These are phyloP conservation scores for Platycnemis pennipes DNA, from an alignment of 2,888 invertebrate genomes.

Conservation along the genomic window DNA sequence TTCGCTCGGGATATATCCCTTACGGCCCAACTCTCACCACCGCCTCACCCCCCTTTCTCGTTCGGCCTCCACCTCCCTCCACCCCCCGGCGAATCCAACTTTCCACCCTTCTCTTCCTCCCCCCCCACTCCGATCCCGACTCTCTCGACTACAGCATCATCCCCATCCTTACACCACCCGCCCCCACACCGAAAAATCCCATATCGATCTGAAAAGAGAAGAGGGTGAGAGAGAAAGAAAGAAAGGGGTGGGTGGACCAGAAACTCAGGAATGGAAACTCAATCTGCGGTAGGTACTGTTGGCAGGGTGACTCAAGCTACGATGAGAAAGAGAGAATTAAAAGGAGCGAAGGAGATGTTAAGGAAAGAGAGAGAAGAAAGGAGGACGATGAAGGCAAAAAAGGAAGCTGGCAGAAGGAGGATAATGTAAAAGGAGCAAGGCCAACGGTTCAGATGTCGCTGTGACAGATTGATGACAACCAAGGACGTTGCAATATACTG, in stretches of 20 bases:
- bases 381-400: not conserved
- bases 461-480: too few relatives aligned
- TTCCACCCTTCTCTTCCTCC: not conserved
- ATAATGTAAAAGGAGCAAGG: not conserved
- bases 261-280: not conserved
- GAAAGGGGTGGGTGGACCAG: not conserved
- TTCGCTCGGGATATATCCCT: not conserved
- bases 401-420: not conserved
- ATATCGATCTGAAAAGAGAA: conserved; percentile 1
- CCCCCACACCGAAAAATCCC: not conserved
- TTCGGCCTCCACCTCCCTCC: too few relatives aligned
- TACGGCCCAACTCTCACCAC: too few relatives aligned
- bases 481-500: too few relatives aligned
- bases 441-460: too few relatives aligned
- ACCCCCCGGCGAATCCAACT: not conserved
- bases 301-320: not conserved
- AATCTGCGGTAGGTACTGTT: conserved; percentile 1
- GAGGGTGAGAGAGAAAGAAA: not conserved
- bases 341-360: not conserved
- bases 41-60: not conserved
- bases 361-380: not conserved
- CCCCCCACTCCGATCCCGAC: not conserved
- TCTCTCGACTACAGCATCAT: not conserved
- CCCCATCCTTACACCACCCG: not conserved
- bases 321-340: not conserved